Evolutionary conservation across 2,888 invertebrate genomes (phyloP).

Genomic region (Drosophila algonquin): DNA sequence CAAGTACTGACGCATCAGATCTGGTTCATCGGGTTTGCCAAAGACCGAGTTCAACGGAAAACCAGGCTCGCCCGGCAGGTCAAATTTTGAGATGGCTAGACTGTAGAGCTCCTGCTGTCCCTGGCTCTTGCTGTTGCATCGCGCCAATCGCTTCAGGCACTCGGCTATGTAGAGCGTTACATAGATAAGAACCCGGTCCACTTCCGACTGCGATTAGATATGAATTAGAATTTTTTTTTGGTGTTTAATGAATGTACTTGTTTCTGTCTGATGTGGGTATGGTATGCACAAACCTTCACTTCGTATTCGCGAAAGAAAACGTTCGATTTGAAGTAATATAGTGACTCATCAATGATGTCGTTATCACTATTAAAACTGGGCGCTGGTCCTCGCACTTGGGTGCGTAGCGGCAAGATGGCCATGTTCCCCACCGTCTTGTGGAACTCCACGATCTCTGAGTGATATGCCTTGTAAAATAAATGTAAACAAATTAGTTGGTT

Average conservation of each 20-base stretch:
- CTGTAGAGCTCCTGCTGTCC: constrained; percentile 98
- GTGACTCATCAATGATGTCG: constrained; percentile 98
- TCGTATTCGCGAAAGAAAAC: constrained; percentile 99
- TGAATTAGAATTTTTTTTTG: background rate
- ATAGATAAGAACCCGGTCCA: constrained; percentile 98
- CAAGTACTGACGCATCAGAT: constrained; percentile 95
- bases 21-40: constrained; percentile 94
- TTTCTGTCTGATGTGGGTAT: background rate
- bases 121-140: constrained; percentile 94
- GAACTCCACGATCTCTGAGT: constrained; percentile 92
- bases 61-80: constrained; percentile 96
- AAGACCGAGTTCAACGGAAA: constrained; percentile 98
- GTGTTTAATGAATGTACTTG: too few species aligned
- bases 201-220: constrained; percentile 89
- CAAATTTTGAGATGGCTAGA: constrained; percentile 96
- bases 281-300: constrained; percentile 90
- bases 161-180: constrained; percentile 98
- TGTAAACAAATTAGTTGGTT: background rate
- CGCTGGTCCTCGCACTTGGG: constrained; percentile 96
- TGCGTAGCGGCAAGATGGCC: constrained; percentile 95
- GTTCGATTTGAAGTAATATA: constrained; percentile 98
- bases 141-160: constrained; percentile 96
- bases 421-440: constrained; percentile 93
- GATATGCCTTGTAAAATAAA: constrained; percentile 90
- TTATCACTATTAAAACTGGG: constrained; percentile 88